These are phyloP conservation scores for Porites rus DNA, from an alignment of 92 coral and sea anemone species.

Conservation along the genomic window DNA sequence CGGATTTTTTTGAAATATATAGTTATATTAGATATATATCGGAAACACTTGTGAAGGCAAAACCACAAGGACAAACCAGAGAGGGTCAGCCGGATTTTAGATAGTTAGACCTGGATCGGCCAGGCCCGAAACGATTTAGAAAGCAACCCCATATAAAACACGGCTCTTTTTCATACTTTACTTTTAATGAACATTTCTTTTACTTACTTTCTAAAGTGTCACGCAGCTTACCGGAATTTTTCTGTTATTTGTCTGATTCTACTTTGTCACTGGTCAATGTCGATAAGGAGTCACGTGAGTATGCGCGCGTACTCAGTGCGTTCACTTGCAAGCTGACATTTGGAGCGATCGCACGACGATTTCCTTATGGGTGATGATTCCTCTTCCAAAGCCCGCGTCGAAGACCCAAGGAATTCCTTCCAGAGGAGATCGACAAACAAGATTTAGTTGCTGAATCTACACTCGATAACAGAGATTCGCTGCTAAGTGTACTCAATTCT, in stretches of 20 bases:
- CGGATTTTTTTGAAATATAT: too few species aligned
- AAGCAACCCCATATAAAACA: too few species aligned
- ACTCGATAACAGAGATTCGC: slow-evolving; percentile 23
- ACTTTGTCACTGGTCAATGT: slow-evolving; percentile 21
- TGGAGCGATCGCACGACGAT: neutral
- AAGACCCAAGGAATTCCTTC: neutral
- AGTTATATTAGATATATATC: too few species aligned
- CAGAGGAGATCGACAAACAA: neutral
- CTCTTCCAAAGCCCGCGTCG: neutral
- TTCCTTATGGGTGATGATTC: neutral
- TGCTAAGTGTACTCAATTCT: neutral
- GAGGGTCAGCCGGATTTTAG: too few species aligned
- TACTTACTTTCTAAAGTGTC: too few species aligned
- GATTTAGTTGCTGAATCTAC: neutral
- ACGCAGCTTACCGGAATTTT: too few species aligned
- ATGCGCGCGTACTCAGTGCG: neutral
- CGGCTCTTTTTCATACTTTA: too few species aligned
- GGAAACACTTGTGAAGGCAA: too few species aligned
- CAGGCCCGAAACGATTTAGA: too few species aligned
- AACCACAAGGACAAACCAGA: too few species aligned
- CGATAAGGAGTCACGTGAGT: slow-evolving; percentile 29
- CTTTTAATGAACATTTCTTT: too few species aligned
- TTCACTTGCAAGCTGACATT: slow-evolving; percentile 25
- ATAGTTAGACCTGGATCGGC: too few species aligned
- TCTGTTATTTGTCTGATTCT: neutral